phyloP scores from a whole-genome alignment of 2,113 vertebrate genomes.

The Sclerurus mexicanus region DNA sequence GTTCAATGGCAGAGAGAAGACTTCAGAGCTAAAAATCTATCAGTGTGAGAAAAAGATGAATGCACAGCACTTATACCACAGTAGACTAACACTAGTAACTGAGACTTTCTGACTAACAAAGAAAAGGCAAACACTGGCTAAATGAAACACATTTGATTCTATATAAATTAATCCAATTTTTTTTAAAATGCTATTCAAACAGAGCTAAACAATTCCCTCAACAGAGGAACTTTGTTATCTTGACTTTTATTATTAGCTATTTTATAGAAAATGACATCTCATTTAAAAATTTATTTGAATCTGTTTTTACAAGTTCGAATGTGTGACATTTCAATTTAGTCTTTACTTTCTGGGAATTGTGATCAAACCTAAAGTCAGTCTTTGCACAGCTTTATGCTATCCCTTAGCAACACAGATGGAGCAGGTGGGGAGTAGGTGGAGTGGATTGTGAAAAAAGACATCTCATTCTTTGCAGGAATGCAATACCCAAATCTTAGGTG shows the following conservation, averaged over 20 bases:
- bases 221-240: background rate
- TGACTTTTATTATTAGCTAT: background rate
- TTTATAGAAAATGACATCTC: background rate
- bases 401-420: conserved; percentile 62
- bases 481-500: background rate
- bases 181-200: background rate
- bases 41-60: background rate
- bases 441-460: conserved; percentile 20
- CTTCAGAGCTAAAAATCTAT: background rate
- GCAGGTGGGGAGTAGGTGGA: conserved; percentile 64
- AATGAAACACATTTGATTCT: background rate
- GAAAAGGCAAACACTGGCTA: background rate
- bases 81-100: background rate
- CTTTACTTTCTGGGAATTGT: background rate
- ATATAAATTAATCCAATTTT: accelerated
- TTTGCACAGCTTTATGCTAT: conserved; percentile 20
- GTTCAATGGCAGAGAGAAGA: background rate
- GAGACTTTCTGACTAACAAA: background rate
- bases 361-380: conserved; percentile 1
- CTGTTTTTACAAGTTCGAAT: background rate
- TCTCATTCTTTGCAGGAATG: conserved; percentile 34
- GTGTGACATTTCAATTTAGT: background rate
- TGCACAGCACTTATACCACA: background rate
- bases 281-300: background rate
- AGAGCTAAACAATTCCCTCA: background rate